Conservation (phyloP, 37 sponge, comb jelly and placozoan species). For the Ephydatia muelleri region DNA sequence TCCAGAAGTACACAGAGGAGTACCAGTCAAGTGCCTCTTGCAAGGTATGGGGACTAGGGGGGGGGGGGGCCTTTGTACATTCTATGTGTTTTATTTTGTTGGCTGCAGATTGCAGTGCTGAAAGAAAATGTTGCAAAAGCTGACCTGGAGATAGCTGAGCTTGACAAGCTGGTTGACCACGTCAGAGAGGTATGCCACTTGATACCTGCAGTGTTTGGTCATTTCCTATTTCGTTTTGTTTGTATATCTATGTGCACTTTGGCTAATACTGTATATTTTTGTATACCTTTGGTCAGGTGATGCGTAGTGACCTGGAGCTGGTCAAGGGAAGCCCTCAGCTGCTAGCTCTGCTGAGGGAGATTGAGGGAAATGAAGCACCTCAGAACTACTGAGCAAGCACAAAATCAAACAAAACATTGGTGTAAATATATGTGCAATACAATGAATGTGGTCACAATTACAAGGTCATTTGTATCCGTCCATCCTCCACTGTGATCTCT, state of each 20-base stretch:
- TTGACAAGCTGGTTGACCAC: conserved; percentile 58
- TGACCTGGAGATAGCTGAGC: conserved; percentile 50
- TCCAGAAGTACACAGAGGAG: conserved; percentile 24
- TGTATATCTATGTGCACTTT: not conserved
- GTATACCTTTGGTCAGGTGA: conserved; percentile 18
- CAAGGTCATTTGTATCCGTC: too few relatives aligned
- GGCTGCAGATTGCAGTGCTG: conserved; percentile 42
- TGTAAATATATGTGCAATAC: too few relatives aligned
- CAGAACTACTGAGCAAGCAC: not conserved
- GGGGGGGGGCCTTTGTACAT: too few relatives aligned
- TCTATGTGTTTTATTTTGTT: too few relatives aligned
- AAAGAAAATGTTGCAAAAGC: conserved; percentile 59
- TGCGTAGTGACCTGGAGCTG: conserved; percentile 1
- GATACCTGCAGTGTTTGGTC: not conserved
- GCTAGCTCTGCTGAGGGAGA: conserved; percentile 8
- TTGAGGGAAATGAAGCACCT: conserved; percentile 20
- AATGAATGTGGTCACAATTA: not conserved
- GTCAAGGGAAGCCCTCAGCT: conserved; percentile 12
- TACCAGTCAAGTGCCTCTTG: conserved; percentile 33
- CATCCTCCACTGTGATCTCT: not conserved
- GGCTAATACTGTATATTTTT: not conserved
- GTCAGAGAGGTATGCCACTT: conserved; percentile 9
- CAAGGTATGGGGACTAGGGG: conserved; percentile 18
- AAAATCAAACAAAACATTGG: too few relatives aligned
- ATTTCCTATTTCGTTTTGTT: not conserved